Evolutionary conservation across 2,113 vertebrate genomes (phyloP).

Genomic region (Tenrec ecaudatus): DNA sequence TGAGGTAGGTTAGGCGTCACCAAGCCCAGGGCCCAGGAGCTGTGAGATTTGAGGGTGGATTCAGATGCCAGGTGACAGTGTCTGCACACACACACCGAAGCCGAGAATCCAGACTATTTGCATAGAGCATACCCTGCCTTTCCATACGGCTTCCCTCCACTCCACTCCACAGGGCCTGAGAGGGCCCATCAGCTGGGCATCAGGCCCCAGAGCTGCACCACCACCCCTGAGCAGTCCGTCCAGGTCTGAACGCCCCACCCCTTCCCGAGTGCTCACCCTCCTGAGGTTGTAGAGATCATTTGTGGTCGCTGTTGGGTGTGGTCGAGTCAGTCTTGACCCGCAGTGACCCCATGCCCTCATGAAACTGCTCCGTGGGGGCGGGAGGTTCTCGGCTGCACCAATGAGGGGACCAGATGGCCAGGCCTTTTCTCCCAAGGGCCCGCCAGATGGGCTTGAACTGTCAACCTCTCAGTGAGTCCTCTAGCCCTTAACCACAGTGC

Average conservation of each 20-base stretch:
- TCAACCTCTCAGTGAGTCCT: not conserved
- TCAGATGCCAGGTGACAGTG: constrained; percentile 56
- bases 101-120: too few species aligned
- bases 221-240: not conserved
- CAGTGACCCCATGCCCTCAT: not conserved
- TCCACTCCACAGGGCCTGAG: not conserved
- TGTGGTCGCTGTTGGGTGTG: not conserved
- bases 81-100: not conserved
- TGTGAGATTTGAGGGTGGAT: constrained; percentile 55
- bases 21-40: constrained; percentile 35
- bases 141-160: too few species aligned
- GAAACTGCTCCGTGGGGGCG: not conserved
- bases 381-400: not conserved
- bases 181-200: not conserved
- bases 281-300: not conserved
- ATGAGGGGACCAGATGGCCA: not conserved
- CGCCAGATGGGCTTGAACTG: not conserved
- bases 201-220: not conserved
- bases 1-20: not conserved
- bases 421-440: not conserved
- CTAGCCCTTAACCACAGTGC: not conserved
- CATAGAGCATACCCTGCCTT: not conserved
- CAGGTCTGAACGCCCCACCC: not conserved
- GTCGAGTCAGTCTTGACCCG: not conserved
- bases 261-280: not conserved